These are phyloP conservation scores for Uria aalge DNA, from an alignment of 2,113 vertebrate genomes.

Conservation along the genomic window DNA sequence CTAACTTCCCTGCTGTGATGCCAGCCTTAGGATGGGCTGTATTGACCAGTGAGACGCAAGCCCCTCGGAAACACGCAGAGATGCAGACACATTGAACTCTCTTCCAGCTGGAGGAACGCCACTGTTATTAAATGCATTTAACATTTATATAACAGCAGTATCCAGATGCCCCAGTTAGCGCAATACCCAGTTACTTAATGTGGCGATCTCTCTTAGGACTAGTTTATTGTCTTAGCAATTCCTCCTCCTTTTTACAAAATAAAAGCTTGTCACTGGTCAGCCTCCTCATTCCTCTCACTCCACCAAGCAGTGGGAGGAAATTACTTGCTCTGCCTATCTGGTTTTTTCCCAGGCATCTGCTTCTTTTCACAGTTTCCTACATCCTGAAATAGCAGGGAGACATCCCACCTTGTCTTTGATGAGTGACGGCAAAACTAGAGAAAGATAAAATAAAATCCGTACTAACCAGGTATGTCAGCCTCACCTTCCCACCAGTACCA, in stretches of 20 bases:
- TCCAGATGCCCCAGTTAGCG: neutral
- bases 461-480: neutral
- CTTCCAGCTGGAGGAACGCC: neutral
- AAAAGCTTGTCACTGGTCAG: neutral
- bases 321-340: neutral
- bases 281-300: neutral
- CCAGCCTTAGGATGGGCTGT: neutral
- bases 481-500: neutral
- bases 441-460: neutral
- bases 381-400: neutral
- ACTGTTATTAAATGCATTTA: neutral
- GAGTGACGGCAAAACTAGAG: neutral
- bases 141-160: neutral
- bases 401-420: neutral
- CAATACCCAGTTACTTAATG: accelerated
- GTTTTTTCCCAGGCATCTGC: neutral
- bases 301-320: neutral
- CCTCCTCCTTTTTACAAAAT: neutral
- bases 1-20: neutral
- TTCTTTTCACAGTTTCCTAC: neutral
- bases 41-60: neutral
- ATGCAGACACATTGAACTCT: neutral
- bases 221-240: neutral
- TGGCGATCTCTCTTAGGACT: neutral
- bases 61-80: neutral